phyloP scores from a whole-genome alignment of 2,113 vertebrate genomes.

The Eretmodus cyanostictus region DNA sequence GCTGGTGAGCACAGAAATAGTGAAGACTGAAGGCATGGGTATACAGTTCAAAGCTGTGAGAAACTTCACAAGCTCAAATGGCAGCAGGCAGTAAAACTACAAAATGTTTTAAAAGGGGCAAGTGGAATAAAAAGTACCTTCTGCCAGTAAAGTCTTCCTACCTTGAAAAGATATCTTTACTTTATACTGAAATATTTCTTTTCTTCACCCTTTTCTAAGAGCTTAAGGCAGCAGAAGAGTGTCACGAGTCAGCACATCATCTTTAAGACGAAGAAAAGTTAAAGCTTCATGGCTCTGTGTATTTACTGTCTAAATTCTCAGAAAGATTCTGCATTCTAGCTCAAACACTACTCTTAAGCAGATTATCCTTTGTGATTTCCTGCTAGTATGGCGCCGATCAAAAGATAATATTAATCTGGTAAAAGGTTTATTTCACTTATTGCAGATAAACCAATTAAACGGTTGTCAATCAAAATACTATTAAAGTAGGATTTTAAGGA shows the following conservation, averaged over 20 bases:
- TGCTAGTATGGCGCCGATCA: not conserved
- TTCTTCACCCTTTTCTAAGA: not conserved
- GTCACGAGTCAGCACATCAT: not conserved
- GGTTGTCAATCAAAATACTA: not conserved
- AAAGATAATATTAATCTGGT: not conserved
- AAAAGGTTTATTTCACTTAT: not conserved
- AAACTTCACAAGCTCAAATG: slow-evolving; percentile 18
- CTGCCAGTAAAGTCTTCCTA: slow-evolving; percentile 9
- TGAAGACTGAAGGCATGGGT: not conserved
- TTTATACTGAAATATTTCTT: not conserved
- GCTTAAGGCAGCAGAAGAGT: not conserved
- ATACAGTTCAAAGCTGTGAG: slow-evolving; percentile 20
- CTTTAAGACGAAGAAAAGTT: not conserved
- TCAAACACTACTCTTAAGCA: not conserved
- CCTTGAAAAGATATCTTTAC: slow-evolving; percentile 6
- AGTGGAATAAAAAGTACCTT: slow-evolving; percentile 22
- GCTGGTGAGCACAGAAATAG: slow-evolving; percentile 1
- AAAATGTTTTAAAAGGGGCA: slow-evolving; percentile 7
- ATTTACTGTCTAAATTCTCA: not conserved
- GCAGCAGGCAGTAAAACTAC: slow-evolving; percentile 1
- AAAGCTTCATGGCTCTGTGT: not conserved
- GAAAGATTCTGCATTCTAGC: not conserved
- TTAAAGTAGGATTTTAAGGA: not conserved
- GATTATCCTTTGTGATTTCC: not conserved
- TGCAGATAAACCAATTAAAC: not conserved